Evolutionary conservation across 2,113 vertebrate genomes (phyloP).

Genomic region (Campylorhamphus procurvoides): DNA sequence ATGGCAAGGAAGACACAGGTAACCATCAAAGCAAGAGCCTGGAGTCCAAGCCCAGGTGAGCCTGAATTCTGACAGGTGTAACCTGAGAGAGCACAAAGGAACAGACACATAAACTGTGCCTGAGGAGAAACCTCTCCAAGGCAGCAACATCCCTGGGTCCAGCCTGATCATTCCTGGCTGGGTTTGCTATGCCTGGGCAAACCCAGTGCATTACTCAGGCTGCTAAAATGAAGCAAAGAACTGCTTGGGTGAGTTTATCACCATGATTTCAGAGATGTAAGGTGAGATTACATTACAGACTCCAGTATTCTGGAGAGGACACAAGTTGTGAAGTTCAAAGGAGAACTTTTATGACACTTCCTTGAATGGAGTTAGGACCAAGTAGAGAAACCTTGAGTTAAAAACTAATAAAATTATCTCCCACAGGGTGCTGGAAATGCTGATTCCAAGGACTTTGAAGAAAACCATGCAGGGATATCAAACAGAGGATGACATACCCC

Average conservation of each 20-base stretch:
- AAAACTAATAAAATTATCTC: neutral
- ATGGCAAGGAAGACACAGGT: neutral
- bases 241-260: neutral
- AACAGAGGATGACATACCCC: neutral
- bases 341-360: neutral
- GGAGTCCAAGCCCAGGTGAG: neutral
- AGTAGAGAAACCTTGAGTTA: neutral
- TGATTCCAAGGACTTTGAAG: neutral
- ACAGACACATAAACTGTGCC: neutral
- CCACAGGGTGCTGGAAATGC: neutral
- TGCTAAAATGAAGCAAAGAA: neutral
- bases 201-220: neutral
- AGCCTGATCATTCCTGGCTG: neutral
- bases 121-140: neutral
- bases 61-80: neutral
- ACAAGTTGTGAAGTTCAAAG: neutral
- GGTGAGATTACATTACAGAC: neutral
- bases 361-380: neutral
- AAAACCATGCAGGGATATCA: neutral
- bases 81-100: neutral
- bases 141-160: neutral
- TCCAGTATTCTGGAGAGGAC: neutral
- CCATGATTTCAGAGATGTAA: neutral
- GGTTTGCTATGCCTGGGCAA: neutral
- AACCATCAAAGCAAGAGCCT: neutral